Evolutionary conservation across 1,140 invertebrate species (phyloP).

Genomic region (Ptiloglossa arizonensis): DNA sequence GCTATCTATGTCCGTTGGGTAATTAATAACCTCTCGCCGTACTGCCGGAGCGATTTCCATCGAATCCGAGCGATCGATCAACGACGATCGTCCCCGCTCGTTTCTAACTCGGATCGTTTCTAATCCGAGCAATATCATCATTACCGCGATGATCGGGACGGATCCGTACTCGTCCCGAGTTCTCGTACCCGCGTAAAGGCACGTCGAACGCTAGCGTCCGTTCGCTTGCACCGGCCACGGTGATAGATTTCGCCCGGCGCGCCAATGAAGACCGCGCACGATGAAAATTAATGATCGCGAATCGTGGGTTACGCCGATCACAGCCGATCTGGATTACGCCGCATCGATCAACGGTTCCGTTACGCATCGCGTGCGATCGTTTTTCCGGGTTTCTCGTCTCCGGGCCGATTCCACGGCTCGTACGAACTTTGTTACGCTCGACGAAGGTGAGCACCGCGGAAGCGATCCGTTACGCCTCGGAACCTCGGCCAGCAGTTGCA

Average conservation of each 20-base stretch:
- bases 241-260: conserved; percentile 60
- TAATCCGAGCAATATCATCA: conserved; percentile 35
- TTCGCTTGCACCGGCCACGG: no score
- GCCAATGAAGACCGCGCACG: conserved; percentile 50
- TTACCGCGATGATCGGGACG: background rate
- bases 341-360: conserved; percentile 60
- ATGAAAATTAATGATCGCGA: conserved; percentile 71
- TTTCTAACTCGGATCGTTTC: background rate
- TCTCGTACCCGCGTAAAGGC: conserved; percentile 37
- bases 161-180: background rate
- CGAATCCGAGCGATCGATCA: conserved; percentile 41
- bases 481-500: conserved; percentile 16
- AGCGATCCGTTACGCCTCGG: conserved; percentile 28
- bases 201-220: background rate
- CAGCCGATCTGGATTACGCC: conserved; percentile 50
- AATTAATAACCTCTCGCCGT: conserved; percentile 36
- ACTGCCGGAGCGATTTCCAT: conserved; percentile 24
- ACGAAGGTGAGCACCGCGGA: conserved; percentile 54
- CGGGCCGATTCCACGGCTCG: conserved; percentile 55
- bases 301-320: conserved; percentile 52
- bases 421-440: conserved; percentile 52
- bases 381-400: conserved; percentile 47
- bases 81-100: conserved; percentile 3
- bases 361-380: conserved; percentile 47
- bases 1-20: background rate